Base-by-base conservation (phyloP, 2,888 invertebrate species). In the Dexiosoma caninum region DNA sequence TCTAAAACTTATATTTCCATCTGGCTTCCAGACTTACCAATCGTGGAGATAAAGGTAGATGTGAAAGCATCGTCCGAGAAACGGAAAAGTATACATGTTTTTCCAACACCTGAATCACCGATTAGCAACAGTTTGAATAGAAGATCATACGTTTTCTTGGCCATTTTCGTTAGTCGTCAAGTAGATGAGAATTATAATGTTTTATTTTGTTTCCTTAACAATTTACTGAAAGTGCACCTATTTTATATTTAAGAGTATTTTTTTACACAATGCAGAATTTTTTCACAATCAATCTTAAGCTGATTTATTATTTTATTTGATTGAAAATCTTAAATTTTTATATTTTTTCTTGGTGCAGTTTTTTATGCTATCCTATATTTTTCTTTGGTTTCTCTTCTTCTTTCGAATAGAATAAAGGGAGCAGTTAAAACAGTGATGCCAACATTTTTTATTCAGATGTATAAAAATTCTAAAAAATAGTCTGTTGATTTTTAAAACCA, bases 21-120 rank as follows among this genome's bases (percentile, higher is more conserved):
- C n/a, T n/a, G n/a, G n/a, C n/a, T n/a, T n/a, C n/a, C 10, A 27
- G 32, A 76, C 93, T 93, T 93, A 97, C 97, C 97, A 92, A 97
- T 97, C 85, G 97, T 97, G 83, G 97, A 97, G 91, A 97, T 97
- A 92, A 97, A 97, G 84, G 97, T 97, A 75, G 97, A 95, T 85
- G 97, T 97, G 90, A 97, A 97, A 85, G 97, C 97, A 92, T 97
- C 97, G 91, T 97, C 97, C 84, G 97, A 97, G 91, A 97, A 97
- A 90, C 97, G 94, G 91, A 97, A 97, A 85, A 97, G 92, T 91
- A 97, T 96, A 91, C 97, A 97, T 69, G 97, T 97, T 91, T 97
- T 97, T 85, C 97, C 97, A 84, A 97, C 97, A 85, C 97, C 97
- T 64, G 96, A 97, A 91, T 97, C 97, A 84, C 97, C 97, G 90